Conservation (phyloP, 1,140 invertebrate species). For the Asbolus verrucosus region DNA sequence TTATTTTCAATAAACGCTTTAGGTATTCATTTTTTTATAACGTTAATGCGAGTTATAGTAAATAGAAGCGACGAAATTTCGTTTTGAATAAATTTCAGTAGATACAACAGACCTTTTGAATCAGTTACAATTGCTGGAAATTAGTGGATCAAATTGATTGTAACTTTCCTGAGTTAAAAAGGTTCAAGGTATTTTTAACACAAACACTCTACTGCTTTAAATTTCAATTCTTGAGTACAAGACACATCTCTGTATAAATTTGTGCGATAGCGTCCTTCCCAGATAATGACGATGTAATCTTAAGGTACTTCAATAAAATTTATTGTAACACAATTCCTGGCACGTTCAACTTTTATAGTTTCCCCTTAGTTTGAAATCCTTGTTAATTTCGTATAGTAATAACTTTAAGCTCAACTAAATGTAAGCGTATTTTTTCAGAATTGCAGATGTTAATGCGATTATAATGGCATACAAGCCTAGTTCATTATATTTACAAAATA, state of each 20-base stretch:
- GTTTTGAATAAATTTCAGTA: too few relatives aligned
- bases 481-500: slow-evolving; percentile 25
- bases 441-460: background rate
- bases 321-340: slow-evolving; percentile 9
- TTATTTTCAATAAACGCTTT: too few relatives aligned
- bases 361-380: slow-evolving; percentile 6
- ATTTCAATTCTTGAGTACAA: too few relatives aligned
- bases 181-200: slow-evolving; percentile 5
- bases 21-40: too few relatives aligned
- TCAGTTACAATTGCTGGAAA: too few relatives aligned
- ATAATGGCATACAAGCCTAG: background rate
- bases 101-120: too few relatives aligned
- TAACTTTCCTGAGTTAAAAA: slow-evolving; percentile 5
- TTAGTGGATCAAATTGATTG: too few relatives aligned
- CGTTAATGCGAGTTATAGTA: too few relatives aligned
- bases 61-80: too few relatives aligned
- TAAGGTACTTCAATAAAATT: background rate
- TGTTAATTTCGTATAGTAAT: background rate
- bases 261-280: slow-evolving; percentile 1
- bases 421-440: too few relatives aligned
- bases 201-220: background rate
- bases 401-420: slow-evolving; percentile 2
- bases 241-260: slow-evolving; percentile 2
- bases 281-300: slow-evolving; percentile 8
- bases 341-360: slow-evolving; percentile 17